Evolutionary conservation across 2,113 vertebrate genomes (phyloP), one percentile per base, ranked within the genome.

Genomic region (Herpetotheres cachinnans): DNA sequence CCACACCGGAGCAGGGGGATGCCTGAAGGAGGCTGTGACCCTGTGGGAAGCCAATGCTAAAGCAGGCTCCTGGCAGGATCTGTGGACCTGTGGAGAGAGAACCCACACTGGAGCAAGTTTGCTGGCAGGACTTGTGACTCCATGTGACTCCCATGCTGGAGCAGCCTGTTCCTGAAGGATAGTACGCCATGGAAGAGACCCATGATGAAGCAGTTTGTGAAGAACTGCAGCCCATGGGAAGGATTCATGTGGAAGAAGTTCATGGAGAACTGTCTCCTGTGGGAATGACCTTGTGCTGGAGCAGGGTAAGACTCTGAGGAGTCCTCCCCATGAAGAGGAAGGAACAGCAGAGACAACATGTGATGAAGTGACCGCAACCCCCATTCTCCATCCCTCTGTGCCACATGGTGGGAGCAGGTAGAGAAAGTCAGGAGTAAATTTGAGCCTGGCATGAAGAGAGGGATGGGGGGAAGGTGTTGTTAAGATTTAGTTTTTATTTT

Each of bases 1-100:
- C 32, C 66, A 69, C 2, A 0, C 22, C 0, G 0, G 15, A n/a
- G n/a, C 47, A 22, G 47, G 47, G 42, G 42, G 42, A 42, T 42
- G 42, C 11, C 42, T 11, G 42, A 42, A 42, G 67, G 40, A 86
- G 38, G 8, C 6, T 58, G 24, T 26, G 17, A 69, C 7, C 8
- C 32, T 8, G 2, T 85, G 24, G 47, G 32, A 54, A 42, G 24
- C 24, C 15, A 1, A 0, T 3, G 6, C 8, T 67, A 52, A 47
- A 62, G 47, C 36, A 56, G 74, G 25, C 19, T 63, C n/a, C 42
- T 87, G 70, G 36, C 49, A 63, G 55, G 55, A 42, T 12, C 16
- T 24, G 25, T 47, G 66, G 7, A 7, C 14, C 42, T 30, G 16
- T 34, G 36, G 15, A 50, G 18, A 76, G 69, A 47, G 25, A 17